phyloP scores from a whole-genome alignment of 2,888 invertebrate genomes.

The Leptinotarsa juncta region DNA sequence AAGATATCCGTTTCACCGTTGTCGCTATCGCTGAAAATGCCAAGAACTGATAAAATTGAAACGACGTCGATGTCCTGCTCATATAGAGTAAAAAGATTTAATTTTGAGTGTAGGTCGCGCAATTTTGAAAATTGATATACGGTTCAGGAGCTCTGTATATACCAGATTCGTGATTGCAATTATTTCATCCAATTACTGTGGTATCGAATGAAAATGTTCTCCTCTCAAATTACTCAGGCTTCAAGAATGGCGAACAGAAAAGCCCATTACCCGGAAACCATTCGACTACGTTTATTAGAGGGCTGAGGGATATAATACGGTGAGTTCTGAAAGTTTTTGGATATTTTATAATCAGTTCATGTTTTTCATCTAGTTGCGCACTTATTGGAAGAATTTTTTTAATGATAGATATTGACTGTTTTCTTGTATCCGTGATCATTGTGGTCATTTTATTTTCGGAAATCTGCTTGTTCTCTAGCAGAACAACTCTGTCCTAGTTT shows the following conservation, averaged over 20 bases:
- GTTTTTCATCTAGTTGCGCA: background rate
- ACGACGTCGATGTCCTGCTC: conserved; percentile 55
- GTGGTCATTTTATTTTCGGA: too few relatives aligned
- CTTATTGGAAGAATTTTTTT: background rate
- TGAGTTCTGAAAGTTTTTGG: background rate
- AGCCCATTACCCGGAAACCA: conserved; percentile 46
- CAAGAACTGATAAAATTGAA: conserved; percentile 56
- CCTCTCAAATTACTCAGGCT: conserved; percentile 58
- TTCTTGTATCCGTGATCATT: too few relatives aligned
- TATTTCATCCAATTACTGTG: conserved; percentile 61
- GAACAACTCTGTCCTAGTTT: too few relatives aligned
- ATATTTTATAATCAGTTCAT: background rate
- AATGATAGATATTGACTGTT: too few relatives aligned
- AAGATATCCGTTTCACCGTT: conserved; percentile 16
- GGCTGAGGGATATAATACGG: conserved; percentile 4
- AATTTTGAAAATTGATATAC: conserved; percentile 52
- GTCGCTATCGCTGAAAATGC: conserved; percentile 14
- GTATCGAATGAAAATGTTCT: conserved; percentile 57
- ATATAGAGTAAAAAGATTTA: conserved; percentile 60
- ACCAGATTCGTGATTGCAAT: conserved; percentile 52
- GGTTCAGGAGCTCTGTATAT: conserved; percentile 54
- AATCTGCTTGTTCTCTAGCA: too few relatives aligned
- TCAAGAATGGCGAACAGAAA: conserved; percentile 55
- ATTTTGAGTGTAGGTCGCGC: conserved; percentile 46
- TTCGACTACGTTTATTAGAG: conserved; percentile 17